Evolutionary conservation across 2,888 invertebrate genomes (phyloP), one percentile per base, ranked within the genome.

Genomic region (Protophormia terraenovae): DNA sequence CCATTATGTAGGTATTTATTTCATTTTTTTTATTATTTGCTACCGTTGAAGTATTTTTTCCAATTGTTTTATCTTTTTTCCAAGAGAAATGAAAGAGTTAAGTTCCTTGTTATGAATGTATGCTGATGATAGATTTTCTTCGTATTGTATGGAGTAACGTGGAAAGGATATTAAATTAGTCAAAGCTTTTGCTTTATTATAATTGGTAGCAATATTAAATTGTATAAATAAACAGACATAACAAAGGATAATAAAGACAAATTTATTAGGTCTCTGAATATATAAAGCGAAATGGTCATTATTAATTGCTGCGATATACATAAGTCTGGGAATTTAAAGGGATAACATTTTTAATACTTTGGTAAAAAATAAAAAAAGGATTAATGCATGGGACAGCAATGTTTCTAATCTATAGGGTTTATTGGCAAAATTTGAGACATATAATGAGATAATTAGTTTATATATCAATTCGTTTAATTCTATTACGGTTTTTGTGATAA

Each of bases 101-200:
- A 50, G 27, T 32, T 50, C 47, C 27, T 60, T 60, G 58, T 78
- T 69, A 60, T 47, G 41, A 47, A 77, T 24, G 45, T 38, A 12
- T 69, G 60, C 75, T 29, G 29, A 45, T 67, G 67, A 58, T 58
- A 67, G 55, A 67, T 55, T 45, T 77, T 67, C 35, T 67, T 8
- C n/a, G n/a, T n/a, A 10, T 29, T 55, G 45, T 22, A 55, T 32
- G 29, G 55, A n/a, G 41, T 41, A 22, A 1, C 22, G 24, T 22
- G 8, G 14, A 53, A 75, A 75, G 69, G 81, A 69, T 81, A 81
- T 81, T 81, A 75, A 81, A 81, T 81, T 81, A 81, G 60, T 60
- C 75, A 81, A 75, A 75, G 81, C 50, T 69, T 50, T 58, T 81
- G 27, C 14, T 19, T 79, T 45, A 64, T 45, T 67, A 47, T 38